Percentiles rank a stretch among this genome's conserved stretches.
Conservation (phyloP, 2,888 invertebrate species). For the Bruchidius siliquastri region DNA sequence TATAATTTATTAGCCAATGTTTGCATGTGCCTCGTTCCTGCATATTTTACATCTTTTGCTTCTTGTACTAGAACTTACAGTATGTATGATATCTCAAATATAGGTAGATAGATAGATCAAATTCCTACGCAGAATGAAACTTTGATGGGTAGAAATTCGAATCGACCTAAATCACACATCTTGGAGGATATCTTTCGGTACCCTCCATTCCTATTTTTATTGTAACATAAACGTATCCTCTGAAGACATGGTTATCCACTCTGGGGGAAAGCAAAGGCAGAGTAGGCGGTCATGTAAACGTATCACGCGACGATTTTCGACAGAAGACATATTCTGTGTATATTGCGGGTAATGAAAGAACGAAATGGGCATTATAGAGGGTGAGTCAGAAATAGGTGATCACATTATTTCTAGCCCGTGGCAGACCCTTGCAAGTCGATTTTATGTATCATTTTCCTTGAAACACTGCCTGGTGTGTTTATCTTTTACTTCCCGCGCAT, state of each 20-base stretch:
- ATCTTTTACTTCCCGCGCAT: too few relatives aligned
- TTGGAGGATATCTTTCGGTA: not conserved
- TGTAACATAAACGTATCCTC: not conserved
- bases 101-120: too few relatives aligned
- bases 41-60: too few relatives aligned
- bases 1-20: too few relatives aligned
- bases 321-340: not conserved
- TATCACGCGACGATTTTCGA: not conserved
- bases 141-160: not conserved
- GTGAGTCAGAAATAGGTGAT: too few relatives aligned
- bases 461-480: too few relatives aligned
- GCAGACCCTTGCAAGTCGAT: too few relatives aligned
- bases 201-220: not conserved
- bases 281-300: not conserved
- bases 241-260: not conserved
- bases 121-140: not conserved
- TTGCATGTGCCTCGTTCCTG: too few relatives aligned
- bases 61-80: too few relatives aligned
- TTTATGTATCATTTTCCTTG: too few relatives aligned
- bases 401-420: too few relatives aligned
- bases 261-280: not conserved
- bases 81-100: too few relatives aligned
- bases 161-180: not conserved
- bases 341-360: not conserved
- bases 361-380: not conserved